Percentiles rank a stretch among this genome's conserved stretches.
Evolutionary conservation across 2,888 invertebrate genomes (phyloP).

Genomic region (Cerastis leucographa): DNA sequence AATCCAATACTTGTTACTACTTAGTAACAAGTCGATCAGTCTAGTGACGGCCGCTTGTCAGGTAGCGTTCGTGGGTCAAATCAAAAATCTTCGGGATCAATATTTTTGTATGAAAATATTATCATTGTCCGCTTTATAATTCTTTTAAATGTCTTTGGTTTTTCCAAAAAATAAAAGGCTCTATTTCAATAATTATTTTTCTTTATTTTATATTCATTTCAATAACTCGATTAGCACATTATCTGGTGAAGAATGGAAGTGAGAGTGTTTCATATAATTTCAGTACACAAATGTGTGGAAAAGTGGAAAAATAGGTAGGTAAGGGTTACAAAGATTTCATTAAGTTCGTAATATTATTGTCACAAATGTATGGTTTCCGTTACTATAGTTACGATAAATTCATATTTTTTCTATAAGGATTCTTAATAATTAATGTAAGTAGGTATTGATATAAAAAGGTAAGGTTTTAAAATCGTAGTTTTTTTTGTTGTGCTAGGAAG

Average conservation of each 20-base stretch:
- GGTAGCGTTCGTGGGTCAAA: too few relatives aligned
- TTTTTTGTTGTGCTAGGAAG: constrained; percentile 19
- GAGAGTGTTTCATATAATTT: constrained; percentile 62
- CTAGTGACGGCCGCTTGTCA: too few relatives aligned
- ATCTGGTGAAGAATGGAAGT: constrained; percentile 69
- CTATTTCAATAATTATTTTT: constrained; percentile 47
- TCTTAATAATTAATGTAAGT: constrained; percentile 37
- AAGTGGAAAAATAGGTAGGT: constrained; percentile 85
- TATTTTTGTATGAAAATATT: too few relatives aligned
- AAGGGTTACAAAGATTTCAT: constrained; percentile 72
- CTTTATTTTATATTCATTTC: constrained; percentile 68
- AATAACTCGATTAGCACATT: constrained; percentile 73
- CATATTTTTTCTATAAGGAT: constrained; percentile 32
- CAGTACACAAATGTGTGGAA: constrained; percentile 78
- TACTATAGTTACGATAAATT: constrained; percentile 50
- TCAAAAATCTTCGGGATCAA: too few relatives aligned
- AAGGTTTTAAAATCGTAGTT: constrained; percentile 16
- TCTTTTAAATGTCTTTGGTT: not conserved
- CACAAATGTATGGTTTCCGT: constrained; percentile 68
- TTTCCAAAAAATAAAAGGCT: constrained; percentile 13
- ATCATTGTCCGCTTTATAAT: too few relatives aligned
- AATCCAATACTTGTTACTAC: too few relatives aligned
- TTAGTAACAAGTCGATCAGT: too few relatives aligned
- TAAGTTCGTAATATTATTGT: constrained; percentile 83
- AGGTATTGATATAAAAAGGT: constrained; percentile 31